These are phyloP conservation scores for Sipunculus nudus DNA, from an alignment of 2,888 invertebrate species.

Conservation along the genomic window DNA sequence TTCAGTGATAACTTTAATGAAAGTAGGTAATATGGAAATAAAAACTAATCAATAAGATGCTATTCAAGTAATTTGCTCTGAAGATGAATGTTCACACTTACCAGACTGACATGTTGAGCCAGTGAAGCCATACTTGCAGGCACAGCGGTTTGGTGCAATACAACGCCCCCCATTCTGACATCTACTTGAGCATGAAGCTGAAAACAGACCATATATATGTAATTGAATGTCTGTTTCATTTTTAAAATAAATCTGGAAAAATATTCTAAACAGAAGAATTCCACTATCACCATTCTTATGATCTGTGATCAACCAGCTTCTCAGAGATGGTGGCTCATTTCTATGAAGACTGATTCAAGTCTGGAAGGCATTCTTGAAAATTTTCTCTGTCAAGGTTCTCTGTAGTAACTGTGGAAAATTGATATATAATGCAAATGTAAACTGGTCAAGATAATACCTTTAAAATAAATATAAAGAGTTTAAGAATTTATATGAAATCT, in stretches of 20 bases:
- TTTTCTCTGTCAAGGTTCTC: too few relatives aligned
- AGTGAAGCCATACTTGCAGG: constrained; percentile 86
- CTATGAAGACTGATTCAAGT: too few relatives aligned
- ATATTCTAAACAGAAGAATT: not conserved
- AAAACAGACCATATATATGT: constrained; percentile 30
- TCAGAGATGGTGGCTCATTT: too few relatives aligned
- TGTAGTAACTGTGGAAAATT: too few relatives aligned
- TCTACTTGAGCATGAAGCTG: constrained; percentile 81
- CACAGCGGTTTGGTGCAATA: constrained; percentile 84
- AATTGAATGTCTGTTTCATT: not conserved
- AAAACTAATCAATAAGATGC: not conserved
- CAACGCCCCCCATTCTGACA: constrained; percentile 87
- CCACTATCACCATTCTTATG: constrained; percentile 48
- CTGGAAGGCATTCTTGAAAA: too few relatives aligned
- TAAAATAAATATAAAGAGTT: too few relatives aligned
- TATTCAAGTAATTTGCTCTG: not conserved
- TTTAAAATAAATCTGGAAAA: not conserved
- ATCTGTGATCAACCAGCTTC: too few relatives aligned
- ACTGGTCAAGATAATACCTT: too few relatives aligned
- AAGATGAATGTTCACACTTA: constrained; percentile 53
- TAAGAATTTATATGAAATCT: too few relatives aligned
- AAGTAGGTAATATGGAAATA: too few relatives aligned
- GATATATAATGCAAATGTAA: too few relatives aligned
- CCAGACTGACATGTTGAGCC: constrained; percentile 85
- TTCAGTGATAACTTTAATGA: too few relatives aligned